Evolutionary conservation across 2,888 invertebrate genomes (phyloP), one percentile per base, ranked within the genome.

Genomic region (Athalia rosae): DNA sequence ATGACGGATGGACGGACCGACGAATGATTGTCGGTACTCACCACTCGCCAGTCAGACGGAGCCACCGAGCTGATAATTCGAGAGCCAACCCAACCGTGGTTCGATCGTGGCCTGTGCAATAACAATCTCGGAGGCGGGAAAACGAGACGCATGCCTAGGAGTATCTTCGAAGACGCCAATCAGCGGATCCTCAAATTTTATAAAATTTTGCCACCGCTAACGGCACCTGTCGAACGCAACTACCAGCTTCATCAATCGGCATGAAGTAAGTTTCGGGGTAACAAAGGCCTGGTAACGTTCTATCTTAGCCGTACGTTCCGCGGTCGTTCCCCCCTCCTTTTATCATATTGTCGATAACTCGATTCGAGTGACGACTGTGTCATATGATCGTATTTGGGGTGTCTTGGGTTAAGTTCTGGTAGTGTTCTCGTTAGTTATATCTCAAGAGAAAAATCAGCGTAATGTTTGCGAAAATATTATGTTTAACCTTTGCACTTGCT

Each of bases 91-190:
- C 83, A 85, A 87, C 85, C 81, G 84, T 86, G 83, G 83, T 87
- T 87, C 87, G 85, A 85, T 86, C 85, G 84, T 84, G 82, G 83
- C 82, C 82, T 84, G 85, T 80, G 85, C 85, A 85, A 87, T 85
- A 87, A 87, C 85, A 85, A 84, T 81, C 81, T 84, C 79, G 81
- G 85, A 88, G 86, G 89, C 89, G 89, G 89, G 89, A 89, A 89
- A 89, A 89, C 84, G 83, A 86, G 86, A 89, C 87, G 87, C 87
- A 87, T 87, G 87, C 85, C 84, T 83, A 85, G 84, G 83, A 87
- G 88, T 87, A 87, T 86, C 87, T 88, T 88, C 87, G 85, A 88
- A 87, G 85, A 83, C 82, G 83, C 88, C 88, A 89, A 89, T 89
- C 83, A n/a, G 43, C 43, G 63, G 28, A 47, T 47, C 47, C 28